phyloP scores from a whole-genome alignment of 2,888 invertebrate genomes.

The Tuberolachnus salignus region DNA sequence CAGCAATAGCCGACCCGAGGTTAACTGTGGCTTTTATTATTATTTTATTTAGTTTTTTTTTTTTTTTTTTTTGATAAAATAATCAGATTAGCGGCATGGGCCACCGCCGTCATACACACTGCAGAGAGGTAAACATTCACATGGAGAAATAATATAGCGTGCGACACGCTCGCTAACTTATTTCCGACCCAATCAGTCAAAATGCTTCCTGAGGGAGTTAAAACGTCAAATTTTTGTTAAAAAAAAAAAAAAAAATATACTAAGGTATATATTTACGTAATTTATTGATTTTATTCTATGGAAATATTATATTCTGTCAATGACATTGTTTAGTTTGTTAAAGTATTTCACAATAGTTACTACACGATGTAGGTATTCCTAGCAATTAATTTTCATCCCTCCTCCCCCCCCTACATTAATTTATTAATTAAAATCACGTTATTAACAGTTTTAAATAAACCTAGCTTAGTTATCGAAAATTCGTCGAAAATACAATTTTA shows the following conservation, averaged over 20 bases:
- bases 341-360: not conserved
- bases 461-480: too few relatives aligned
- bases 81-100: constrained; percentile 50
- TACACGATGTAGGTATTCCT: too few relatives aligned
- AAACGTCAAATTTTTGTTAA: constrained; percentile 44
- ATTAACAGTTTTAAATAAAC: too few relatives aligned
- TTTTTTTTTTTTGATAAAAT: constrained; percentile 43
- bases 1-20: not conserved
- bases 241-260: constrained; percentile 12
- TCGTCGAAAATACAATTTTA: too few relatives aligned
- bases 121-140: not conserved
- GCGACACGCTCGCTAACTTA: constrained; percentile 50
- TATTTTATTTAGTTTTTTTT: constrained; percentile 8
- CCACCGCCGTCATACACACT: constrained; percentile 3
- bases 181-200: constrained; percentile 55
- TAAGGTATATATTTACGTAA: not conserved
- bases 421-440: too few relatives aligned
- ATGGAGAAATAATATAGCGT: constrained; percentile 34
- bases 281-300: constrained; percentile 37
- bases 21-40: constrained; percentile 33
- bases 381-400: too few relatives aligned
- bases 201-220: constrained; percentile 48
- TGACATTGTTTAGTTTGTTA: not conserved
- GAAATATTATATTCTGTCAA: not conserved
- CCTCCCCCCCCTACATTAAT: too few relatives aligned